phyloP scores from a whole-genome alignment of 2,113 vertebrate species.

The Syngnathoides biaculeatus region DNA sequence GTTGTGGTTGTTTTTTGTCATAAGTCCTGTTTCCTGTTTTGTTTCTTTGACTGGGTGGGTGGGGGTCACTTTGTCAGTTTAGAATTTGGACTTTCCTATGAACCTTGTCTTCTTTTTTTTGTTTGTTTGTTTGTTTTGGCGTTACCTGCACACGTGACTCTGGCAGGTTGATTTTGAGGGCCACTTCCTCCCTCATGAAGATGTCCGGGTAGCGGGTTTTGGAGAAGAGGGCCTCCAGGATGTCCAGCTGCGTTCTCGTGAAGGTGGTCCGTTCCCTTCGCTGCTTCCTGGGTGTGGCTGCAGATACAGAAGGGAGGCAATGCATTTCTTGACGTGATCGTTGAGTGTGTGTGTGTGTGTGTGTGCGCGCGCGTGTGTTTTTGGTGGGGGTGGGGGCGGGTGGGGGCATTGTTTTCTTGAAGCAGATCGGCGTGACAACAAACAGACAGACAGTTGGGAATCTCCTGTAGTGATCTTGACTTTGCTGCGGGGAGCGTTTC shows the following conservation, averaged over 20 bases:
- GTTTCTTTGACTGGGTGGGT: too few relatives aligned
- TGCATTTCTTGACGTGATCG: not conserved
- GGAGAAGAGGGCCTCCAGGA: conserved; percentile 80
- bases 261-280: conserved; percentile 82
- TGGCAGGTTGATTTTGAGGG: conserved; percentile 83
- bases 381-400: too few relatives aligned
- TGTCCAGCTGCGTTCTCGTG: conserved; percentile 82
- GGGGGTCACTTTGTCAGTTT: too few relatives aligned
- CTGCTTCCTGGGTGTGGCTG: conserved; percentile 80
- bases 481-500: not conserved
- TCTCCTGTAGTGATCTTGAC: not conserved
- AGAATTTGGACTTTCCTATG: not conserved
- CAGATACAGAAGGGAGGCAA: not conserved
- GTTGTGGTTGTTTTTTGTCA: too few relatives aligned
- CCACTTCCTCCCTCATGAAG: conserved; percentile 86
- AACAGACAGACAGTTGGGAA: not conserved
- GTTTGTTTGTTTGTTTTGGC: conserved; percentile 4
- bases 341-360: too few relatives aligned
- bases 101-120: not conserved
- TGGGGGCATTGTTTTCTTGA: not conserved
- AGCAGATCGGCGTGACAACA: conserved; percentile 10
- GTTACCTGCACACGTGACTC: conserved; percentile 83
- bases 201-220: conserved; percentile 86
- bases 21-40: too few relatives aligned
- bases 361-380: too few relatives aligned